Evolutionary conservation across 2,888 invertebrate species (phyloP), one percentile per base, ranked within the genome.

Genomic region (Criorhina ranunculi): DNA sequence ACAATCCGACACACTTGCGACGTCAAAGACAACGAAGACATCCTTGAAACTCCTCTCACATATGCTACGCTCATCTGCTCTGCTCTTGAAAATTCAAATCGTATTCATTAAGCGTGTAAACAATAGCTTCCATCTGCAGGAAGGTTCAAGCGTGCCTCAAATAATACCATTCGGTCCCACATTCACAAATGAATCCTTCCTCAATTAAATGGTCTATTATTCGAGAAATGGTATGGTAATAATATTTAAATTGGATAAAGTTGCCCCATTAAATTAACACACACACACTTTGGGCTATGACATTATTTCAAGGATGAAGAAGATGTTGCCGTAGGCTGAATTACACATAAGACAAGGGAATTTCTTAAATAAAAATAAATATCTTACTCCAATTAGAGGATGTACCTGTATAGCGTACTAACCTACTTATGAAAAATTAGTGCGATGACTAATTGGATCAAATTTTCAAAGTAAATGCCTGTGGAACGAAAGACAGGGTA

Each of bases 51-150:
- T 37, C 29, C 49, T n/a, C 17, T 31, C 35, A 75, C 53, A 76
- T 81, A 31, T 81, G 57, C 17, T 46, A 44, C 60, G 42, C 40
- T 62, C 8, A 12, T 15, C n/a, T 57, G 46, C 29, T 29, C 51
- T 73, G 31, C 53, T 53, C 37, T 70, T 24, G 7, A 72, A 72
- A 35, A 55, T 62, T 77, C 60, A 77, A 67, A 86, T 86, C 78
- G 79, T 76, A 82, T 80, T 86, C 87, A 87, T 87, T 81, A 86
- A 69, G 77, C 80, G 75, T 83, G 87, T 87, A 87, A 87, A 87
- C 86, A 87, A 78, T 83, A 80, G 77, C 80, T 77, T 59, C 60
- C 67, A 83, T 67, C 46, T 83, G 57, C 15, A 60, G 53, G 40
- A 59, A 24, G 12, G 31, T 31, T 40, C 12, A 62, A 29, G 37